Evolutionary conservation across 2,797 vertebrate genomes (phyloP), one percentile per base, ranked within the genome.

Genomic region (Chromobotia macracanthus): DNA sequence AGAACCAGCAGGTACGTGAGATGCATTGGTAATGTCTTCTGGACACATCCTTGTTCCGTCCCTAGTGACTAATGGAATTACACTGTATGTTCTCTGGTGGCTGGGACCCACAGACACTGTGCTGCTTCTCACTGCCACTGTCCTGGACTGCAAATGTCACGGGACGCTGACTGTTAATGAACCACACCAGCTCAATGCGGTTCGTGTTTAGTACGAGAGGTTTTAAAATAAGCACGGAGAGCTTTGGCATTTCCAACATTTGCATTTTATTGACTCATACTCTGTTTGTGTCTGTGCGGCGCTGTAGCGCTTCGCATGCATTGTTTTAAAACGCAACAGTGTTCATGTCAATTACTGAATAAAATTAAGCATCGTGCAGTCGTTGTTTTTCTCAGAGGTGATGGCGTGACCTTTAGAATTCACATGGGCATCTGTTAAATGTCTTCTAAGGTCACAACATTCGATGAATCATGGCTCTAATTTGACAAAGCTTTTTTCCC

Each of bases 371-470:
- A 19, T n/a, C 70, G 64, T 67, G 31, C 71, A 67, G 61, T 66
- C 31, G 13, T 46, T 28, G 66, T 51, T 75, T 75, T 79, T 80
- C 67, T 82, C 82, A 0, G 48, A 68, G 38, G 61, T 64, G 60
- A 74, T 65, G 19, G 46, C 12, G 58, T 63, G 80, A 83, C 85
- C 80, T 81, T 83, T 83, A 41, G 53, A 79, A 80, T 75, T 77
- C 79, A 60, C 72, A 73, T 8, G 16, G 75, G 70, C 56, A 66
- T 77, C 78, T 77, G 69, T 65, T 80, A 81, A 86, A 84, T 81
- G 79, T 79, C 81, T 79, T 81, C 13, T 77, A 81, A 83, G 75
- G 76, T 84, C 83, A 80, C 68, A 64, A 51, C 68, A 44, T 84
- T 77, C 74, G 72, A 84, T 83, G 72, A 80, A 81, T 84, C 81